Percentiles rank a stretch among this genome's conserved stretches.
Evolutionary conservation across 2,797 vertebrate genomes (phyloP).

Genomic region (Neomorphus geoffroyi): DNA sequence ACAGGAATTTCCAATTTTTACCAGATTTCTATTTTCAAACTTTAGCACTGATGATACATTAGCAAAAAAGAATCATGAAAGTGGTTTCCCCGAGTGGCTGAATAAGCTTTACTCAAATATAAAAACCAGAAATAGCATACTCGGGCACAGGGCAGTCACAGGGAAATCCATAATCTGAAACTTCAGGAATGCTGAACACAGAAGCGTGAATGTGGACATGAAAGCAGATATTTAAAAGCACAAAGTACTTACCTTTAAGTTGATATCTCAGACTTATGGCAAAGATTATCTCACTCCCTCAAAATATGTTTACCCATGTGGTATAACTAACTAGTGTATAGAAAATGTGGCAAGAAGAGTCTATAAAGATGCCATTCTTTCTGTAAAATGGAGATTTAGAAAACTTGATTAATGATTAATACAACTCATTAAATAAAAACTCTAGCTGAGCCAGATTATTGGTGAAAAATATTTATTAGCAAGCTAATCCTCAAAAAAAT

Average conservation of each 20-base stretch:
- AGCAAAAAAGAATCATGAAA: neutral
- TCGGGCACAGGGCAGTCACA: neutral
- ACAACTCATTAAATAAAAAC: neutral
- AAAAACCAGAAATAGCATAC: neutral
- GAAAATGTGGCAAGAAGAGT: neutral
- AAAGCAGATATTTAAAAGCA: neutral
- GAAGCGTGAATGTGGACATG: neutral
- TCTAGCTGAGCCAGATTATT: neutral
- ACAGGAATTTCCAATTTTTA: neutral
- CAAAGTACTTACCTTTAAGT: neutral
- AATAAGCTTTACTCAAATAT: neutral
- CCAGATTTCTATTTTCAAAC: neutral
- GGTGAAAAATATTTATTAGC: neutral
- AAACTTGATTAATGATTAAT: neutral
- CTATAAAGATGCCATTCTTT: neutral
- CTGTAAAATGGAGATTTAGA: neutral
- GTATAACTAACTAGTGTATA: neutral
- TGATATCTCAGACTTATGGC: neutral
- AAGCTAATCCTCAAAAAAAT: neutral
- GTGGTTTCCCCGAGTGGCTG: neutral
- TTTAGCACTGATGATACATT: neutral
- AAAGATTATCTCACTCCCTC: neutral
- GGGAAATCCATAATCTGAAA: neutral
- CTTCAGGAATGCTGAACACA: neutral
- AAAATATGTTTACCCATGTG: neutral